A percentile compares a stretch with the other conserved stretches of the same genome.
Evolutionary conservation across 2,797 vertebrate genomes (phyloP).

Genomic region (Echiichthys vipera): DNA sequence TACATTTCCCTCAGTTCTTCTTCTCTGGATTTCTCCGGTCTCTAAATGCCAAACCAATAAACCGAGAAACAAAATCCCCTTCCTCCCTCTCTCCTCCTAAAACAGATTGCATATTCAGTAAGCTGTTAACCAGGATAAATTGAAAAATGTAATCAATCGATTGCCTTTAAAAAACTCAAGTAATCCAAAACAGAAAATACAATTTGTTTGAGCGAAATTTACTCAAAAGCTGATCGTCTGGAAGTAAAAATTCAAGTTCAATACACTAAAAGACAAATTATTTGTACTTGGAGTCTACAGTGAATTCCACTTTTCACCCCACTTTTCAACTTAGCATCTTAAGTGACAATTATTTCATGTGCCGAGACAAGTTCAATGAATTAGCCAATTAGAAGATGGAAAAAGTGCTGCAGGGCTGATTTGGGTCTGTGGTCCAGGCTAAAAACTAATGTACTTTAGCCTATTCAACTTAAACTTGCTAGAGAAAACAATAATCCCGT

Average conservation of each 20-base stretch:
- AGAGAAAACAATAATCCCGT: not conserved
- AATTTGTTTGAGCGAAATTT: not conserved
- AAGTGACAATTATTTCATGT: not conserved
- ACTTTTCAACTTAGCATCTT: not conserved
- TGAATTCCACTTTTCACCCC: not conserved
- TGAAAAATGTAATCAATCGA: not conserved
- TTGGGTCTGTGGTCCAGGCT: not conserved
- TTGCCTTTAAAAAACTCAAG: not conserved
- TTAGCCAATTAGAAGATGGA: not conserved
- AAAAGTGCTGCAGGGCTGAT: not conserved
- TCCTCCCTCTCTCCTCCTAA: constrained; percentile 48
- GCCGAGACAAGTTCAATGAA: not conserved
- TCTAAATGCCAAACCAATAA: constrained; percentile 84
- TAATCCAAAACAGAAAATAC: not conserved
- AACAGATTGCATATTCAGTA: constrained; percentile 69
- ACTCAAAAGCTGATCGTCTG: not conserved
- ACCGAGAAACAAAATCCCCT: constrained; percentile 73
- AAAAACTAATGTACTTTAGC: not conserved
- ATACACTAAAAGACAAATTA: not conserved
- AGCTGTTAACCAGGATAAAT: not conserved
- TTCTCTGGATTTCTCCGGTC: constrained; percentile 70
- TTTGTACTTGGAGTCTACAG: not conserved
- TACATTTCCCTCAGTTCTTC: constrained; percentile 63
- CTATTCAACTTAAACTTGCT: not conserved
- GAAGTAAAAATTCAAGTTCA: not conserved